These are phyloP conservation scores for Terrapene triunguis DNA, from an alignment of 2,113 vertebrate species.

Conservation along the genomic window DNA sequence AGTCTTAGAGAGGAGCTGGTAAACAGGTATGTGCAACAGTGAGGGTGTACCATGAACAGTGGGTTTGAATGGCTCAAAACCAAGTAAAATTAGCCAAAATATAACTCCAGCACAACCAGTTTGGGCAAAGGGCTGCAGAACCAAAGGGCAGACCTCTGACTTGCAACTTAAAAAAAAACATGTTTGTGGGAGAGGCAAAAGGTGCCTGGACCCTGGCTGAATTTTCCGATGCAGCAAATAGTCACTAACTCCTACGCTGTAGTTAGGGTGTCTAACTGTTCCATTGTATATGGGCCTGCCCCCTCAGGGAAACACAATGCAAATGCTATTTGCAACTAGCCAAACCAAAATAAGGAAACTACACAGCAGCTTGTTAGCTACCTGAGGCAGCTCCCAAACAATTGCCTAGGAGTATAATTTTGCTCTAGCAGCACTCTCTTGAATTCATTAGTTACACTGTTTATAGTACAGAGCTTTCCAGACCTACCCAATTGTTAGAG, in stretches of 20 bases:
- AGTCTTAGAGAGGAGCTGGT: neutral
- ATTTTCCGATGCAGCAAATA: neutral
- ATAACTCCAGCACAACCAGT: neutral
- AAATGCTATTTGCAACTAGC: neutral
- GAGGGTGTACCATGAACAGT: neutral
- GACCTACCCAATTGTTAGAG: neutral
- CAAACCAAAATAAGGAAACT: neutral
- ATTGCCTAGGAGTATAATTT: neutral
- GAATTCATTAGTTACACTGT: conserved; percentile 17
- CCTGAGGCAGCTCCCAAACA: neutral
- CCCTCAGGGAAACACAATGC: neutral
- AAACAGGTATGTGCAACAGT: neutral
- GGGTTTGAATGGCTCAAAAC: neutral
- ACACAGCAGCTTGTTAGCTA: neutral
- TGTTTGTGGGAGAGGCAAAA: neutral
- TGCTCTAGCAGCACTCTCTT: neutral
- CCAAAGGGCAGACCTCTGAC: neutral
- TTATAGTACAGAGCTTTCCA: conserved; percentile 5
- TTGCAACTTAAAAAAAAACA: accelerated
- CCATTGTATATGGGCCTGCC: neutral
- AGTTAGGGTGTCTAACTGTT: neutral
- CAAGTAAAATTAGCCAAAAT: accelerated
- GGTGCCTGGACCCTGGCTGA: neutral
- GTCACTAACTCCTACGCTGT: neutral
- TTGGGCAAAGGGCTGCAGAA: neutral